Percentiles rank a stretch among this genome's conserved stretches.
Evolutionary conservation across 2,113 vertebrate genomes (phyloP).

Genomic region (Phalacrocorax brasilianus): DNA sequence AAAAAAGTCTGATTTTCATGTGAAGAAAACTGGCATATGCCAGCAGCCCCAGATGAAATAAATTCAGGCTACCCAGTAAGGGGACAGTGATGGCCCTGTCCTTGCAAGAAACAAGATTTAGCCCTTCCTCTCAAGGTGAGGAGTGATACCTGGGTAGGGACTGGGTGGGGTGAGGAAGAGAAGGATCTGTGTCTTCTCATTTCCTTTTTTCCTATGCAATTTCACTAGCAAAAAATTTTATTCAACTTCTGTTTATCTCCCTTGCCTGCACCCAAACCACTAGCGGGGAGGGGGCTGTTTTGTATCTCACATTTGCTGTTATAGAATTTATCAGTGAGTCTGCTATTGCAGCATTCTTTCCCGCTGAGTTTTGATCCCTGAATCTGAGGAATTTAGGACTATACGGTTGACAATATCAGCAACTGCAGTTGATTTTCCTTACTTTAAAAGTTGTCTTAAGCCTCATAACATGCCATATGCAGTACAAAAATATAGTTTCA

Average conservation of each 20-base stretch:
- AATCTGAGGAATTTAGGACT: neutral
- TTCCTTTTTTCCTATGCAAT: neutral
- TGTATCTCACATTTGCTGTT: neutral
- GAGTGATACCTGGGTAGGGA: neutral
- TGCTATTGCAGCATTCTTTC: neutral
- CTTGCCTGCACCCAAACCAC: neutral
- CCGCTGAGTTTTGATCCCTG: neutral
- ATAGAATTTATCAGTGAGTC: neutral
- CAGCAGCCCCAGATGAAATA: neutral
- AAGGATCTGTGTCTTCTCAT: neutral
- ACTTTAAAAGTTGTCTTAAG: neutral
- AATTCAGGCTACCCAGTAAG: neutral
- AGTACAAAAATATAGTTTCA: neutral
- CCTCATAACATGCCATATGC: neutral
- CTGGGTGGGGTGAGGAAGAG: neutral
- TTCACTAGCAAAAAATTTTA: neutral
- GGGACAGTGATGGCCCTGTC: neutral
- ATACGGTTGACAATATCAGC: neutral
- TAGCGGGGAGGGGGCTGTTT: neutral
- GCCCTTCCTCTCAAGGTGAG: neutral
- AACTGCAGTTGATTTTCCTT: neutral
- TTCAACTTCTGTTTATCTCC: neutral
- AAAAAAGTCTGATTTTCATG: slow-evolving; percentile 1
- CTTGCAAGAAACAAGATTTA: neutral
- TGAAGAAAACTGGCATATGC: neutral